phyloP scores from a whole-genome alignment of 2,888 invertebrate species.

The Vesta saturnalis region DNA sequence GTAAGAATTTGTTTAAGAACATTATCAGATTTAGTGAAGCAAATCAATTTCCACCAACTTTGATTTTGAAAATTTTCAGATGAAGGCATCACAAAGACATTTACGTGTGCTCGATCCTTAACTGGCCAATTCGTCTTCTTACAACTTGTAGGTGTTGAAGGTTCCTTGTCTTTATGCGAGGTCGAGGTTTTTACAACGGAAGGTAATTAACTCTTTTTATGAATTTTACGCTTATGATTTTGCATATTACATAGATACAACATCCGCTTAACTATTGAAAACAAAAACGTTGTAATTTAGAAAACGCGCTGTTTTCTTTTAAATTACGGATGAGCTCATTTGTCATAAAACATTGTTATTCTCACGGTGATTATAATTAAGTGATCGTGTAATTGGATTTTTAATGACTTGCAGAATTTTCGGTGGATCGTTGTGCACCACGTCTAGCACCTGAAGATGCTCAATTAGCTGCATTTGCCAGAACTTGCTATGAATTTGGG shows the following conservation, averaged over 20 bases:
- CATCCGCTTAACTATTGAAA: constrained; percentile 19
- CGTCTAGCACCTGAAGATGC: constrained; percentile 80
- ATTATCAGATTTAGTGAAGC: neutral
- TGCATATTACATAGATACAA: constrained; percentile 11
- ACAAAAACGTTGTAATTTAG: neutral
- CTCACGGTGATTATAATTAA: too few relatives aligned
- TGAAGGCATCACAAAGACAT: constrained; percentile 91
- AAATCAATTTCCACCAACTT: neutral
- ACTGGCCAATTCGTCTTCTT: constrained; percentile 89
- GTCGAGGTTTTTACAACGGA: constrained; percentile 93
- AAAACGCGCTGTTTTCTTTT: neutral
- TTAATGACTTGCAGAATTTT: constrained; percentile 73
- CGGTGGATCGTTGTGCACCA: constrained; percentile 83
- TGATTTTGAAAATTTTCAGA: constrained; percentile 66
- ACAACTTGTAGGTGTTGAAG: constrained; percentile 90
- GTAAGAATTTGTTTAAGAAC: too few relatives aligned
- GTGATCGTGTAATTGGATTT: neutral
- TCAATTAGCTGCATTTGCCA: constrained; percentile 83
- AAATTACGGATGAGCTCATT: neutral
- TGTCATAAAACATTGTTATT: too few relatives aligned
- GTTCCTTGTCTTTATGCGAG: constrained; percentile 89
- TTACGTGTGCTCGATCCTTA: constrained; percentile 85
- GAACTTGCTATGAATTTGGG: constrained; percentile 90
- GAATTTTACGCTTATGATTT: constrained; percentile 17
- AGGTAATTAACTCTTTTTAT: constrained; percentile 65